A percentile compares a stretch with the other conserved stretches of the same genome.
These are phyloP conservation scores for Zele albiditarsus DNA, from an alignment of 2,888 invertebrate species.

Conservation along the genomic window DNA sequence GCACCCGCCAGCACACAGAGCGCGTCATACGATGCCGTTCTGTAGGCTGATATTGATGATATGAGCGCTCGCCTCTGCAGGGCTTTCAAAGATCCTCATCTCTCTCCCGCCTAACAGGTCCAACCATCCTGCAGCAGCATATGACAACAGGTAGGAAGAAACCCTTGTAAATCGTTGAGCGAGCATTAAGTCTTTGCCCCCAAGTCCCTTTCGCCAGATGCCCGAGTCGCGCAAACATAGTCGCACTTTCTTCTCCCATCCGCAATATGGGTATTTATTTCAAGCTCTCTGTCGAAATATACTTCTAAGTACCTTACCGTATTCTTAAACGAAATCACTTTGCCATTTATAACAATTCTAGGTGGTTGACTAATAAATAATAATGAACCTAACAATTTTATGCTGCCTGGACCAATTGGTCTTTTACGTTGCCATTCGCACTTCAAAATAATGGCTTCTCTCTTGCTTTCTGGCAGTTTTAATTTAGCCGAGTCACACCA, in stretches of 20 bases:
- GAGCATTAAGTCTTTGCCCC: background rate
- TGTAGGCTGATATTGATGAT: no score
- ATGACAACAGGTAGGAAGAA: no score
- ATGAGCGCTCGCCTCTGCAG: no score
- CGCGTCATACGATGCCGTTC: no score
- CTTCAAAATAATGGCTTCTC: conserved; percentile 12
- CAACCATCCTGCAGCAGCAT: no score
- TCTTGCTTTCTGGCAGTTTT: background rate
- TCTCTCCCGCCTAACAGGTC: no score
- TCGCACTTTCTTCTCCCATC: background rate
- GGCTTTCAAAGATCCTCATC: no score
- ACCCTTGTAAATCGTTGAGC: no score
- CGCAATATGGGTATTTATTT: background rate
- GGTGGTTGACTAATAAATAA: background rate
- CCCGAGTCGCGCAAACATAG: background rate
- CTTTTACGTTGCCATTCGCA: background rate
- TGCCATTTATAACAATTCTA: background rate
- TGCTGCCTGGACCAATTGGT: background rate
- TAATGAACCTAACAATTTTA: background rate
- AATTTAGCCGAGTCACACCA: no score
- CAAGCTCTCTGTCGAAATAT: background rate
- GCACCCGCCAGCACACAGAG: no score
- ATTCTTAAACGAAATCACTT: no score
- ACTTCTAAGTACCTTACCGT: background rate
- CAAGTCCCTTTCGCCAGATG: background rate